Evolutionary conservation across 2,888 invertebrate species (phyloP).

Genomic region (Spodoptera exigua): DNA sequence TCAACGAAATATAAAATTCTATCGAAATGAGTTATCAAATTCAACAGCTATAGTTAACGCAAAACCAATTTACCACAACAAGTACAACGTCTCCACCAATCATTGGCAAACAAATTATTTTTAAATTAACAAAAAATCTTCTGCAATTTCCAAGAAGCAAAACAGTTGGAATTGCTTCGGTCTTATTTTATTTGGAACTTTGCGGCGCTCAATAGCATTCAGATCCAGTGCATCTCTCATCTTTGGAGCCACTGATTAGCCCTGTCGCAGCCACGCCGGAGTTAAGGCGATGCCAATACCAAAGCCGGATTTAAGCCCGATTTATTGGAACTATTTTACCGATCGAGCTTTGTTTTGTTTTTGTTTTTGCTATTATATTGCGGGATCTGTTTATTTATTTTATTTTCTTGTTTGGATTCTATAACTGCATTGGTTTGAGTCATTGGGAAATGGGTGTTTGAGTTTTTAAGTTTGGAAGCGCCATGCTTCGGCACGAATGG

Average conservation of each 20-base stretch:
- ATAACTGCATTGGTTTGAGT: too few species aligned
- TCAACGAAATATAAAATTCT: too few species aligned
- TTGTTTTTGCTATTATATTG: too few species aligned
- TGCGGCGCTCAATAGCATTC: conserved; percentile 40
- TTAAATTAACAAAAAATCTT: conserved; percentile 29
- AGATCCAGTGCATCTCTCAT: conserved; percentile 56
- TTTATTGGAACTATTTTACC: conserved; percentile 9
- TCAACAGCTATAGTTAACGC: too few species aligned
- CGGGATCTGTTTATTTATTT: background rate
- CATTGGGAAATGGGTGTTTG: too few species aligned
- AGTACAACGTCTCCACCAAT: too few species aligned
- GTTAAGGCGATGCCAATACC: conserved; percentile 44
- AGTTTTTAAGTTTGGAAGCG: too few species aligned
- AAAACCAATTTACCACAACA: too few species aligned
- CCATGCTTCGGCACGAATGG: too few species aligned
- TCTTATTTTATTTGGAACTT: conserved; percentile 46
- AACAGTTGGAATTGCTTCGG: conserved; percentile 29
- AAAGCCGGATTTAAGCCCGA: background rate
- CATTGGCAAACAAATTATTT: conserved; percentile 5
- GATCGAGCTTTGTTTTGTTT: background rate
- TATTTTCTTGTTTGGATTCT: too few species aligned
- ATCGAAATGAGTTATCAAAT: too few species aligned
- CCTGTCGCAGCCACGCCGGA: conserved; percentile 54
- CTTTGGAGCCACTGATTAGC: conserved; percentile 54
- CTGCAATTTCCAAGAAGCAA: conserved; percentile 12